Base-by-base conservation (phyloP, 2,797 vertebrate genomes). In the Eutrigla gurnardus region DNA sequence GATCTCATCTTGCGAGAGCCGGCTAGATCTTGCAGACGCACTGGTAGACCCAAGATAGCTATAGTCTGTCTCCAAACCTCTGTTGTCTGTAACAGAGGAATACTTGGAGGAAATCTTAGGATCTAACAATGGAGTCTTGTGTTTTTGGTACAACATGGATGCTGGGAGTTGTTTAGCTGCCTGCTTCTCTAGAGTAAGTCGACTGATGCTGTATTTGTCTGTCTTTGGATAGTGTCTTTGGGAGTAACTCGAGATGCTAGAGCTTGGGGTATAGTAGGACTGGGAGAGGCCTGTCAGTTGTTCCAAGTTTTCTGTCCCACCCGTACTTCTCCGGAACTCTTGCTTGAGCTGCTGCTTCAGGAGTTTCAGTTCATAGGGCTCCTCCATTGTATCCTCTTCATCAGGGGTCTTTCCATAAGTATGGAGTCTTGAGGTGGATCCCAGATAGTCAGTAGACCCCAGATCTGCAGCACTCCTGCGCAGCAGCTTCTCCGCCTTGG, bases 281-380 rank as follows among this genome's bases (percentile, higher is more conserved):
- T 98, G 97, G 15, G 97, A 96, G 42, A 99, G 95, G 33, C 97
- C 94, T 53, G 97, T 93, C 66, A 99, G 92, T 69, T 97, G 98
- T 73, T 99, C 98, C 67, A 99, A 90, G 74, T 92, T 96, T 81
- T 99, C 97, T 32, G 93, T 91, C 5, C 94, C 93, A 25, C 93
- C 90, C 8, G 97, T 94, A 69, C 98, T 98, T 90, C 98, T 96
- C 69, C 97, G 96, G 86, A 99, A 99, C 89, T 99, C 98, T 82
- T 99, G 98, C 78, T 99, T 99, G 74, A 99, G 96, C 88, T 99
- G 98, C 69, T 99, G 98, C 87, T 99, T 99, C 45, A 99, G 92
- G 73, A 99, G 96, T 88, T 99, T 99, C 60, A 99, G 92, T 87
- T 99, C 98, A 68, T 98, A 99, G 13, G 98, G 98, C 57, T 99